These are phyloP conservation scores for Cheilosia soror DNA, from an alignment of 2,888 invertebrate genomes.

Conservation along the genomic window DNA sequence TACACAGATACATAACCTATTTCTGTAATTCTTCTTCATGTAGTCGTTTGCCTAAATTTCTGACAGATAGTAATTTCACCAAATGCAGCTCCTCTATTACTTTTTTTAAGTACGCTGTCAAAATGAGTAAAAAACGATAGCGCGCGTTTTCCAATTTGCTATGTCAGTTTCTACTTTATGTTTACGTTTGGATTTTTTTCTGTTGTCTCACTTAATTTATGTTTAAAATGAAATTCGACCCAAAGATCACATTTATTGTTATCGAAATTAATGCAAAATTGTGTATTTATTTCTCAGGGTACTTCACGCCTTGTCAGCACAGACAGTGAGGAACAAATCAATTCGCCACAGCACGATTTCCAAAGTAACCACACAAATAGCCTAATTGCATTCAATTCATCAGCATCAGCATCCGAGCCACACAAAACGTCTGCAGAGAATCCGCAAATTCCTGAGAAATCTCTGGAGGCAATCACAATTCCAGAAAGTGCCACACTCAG, in stretches of 20 bases:
- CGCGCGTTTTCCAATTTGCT: conserved; percentile 51
- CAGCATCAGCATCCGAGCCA: conserved; percentile 54
- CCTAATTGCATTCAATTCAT: conserved; percentile 53
- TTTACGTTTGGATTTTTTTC: conserved; percentile 53
- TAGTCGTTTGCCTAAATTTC: no score
- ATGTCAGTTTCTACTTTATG: conserved; percentile 32
- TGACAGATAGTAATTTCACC: conserved; percentile 44
- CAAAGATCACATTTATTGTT: background rate
- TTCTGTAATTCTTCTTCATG: no score
- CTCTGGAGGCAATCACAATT: conserved; percentile 77
- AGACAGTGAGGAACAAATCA: conserved; percentile 87
- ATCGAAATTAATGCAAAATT: background rate
- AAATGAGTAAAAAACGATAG: conserved; percentile 29
- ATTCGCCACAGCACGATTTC: conserved; percentile 83
- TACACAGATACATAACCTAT: no score
- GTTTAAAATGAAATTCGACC: conserved; percentile 1
- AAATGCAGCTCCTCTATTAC: conserved; percentile 60
- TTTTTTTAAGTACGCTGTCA: conserved; percentile 37
- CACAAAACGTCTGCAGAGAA: conserved; percentile 66
- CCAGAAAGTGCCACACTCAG: conserved; percentile 72
- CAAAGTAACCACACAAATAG: conserved; percentile 79
- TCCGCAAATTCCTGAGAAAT: conserved; percentile 76
- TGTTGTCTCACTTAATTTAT: conserved; percentile 19
- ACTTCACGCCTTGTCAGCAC: conserved; percentile 88
- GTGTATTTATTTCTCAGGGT: conserved; percentile 81